These are phyloP conservation scores for Stichodactyla mertensii DNA, from an alignment of 64 coral and sea anemone genomes.

Conservation along the genomic window DNA sequence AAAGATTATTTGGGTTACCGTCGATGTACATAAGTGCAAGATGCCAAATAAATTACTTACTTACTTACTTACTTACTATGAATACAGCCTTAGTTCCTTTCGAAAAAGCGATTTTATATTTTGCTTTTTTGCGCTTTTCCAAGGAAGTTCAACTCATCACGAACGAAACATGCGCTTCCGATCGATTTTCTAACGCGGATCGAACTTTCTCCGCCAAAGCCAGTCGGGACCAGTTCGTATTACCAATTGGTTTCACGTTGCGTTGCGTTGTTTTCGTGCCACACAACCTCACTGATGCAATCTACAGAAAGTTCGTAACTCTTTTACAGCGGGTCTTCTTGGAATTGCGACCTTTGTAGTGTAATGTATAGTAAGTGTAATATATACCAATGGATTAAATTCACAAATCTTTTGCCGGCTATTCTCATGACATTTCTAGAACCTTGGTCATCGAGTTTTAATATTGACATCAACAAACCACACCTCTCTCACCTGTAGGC, in stretches of 20 bases:
- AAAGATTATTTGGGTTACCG: too few species aligned
- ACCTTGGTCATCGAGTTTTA: background rate
- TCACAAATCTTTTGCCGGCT: background rate
- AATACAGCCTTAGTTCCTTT: too few species aligned
- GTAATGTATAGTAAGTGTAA: background rate
- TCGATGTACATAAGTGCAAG: too few species aligned
- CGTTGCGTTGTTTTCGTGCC: background rate
- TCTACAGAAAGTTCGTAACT: background rate
- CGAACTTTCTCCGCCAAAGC: background rate
- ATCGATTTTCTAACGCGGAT: background rate
- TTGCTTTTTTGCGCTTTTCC: too few species aligned
- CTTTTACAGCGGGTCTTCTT: background rate
- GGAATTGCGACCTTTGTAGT: background rate
- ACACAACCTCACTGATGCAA: background rate
- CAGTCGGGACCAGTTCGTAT: background rate
- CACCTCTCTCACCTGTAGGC: background rate
- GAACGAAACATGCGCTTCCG: background rate
- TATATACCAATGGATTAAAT: background rate
- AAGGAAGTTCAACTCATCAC: background rate
- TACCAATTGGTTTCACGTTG: background rate
- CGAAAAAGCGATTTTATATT: too few species aligned
- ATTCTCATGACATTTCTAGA: slow-evolving; percentile 5
- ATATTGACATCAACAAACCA: background rate
- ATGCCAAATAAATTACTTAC: too few species aligned
- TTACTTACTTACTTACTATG: too few species aligned